Evolutionary conservation across 2,113 vertebrate genomes (phyloP).

Genomic region (Pseudopipra pipra): DNA sequence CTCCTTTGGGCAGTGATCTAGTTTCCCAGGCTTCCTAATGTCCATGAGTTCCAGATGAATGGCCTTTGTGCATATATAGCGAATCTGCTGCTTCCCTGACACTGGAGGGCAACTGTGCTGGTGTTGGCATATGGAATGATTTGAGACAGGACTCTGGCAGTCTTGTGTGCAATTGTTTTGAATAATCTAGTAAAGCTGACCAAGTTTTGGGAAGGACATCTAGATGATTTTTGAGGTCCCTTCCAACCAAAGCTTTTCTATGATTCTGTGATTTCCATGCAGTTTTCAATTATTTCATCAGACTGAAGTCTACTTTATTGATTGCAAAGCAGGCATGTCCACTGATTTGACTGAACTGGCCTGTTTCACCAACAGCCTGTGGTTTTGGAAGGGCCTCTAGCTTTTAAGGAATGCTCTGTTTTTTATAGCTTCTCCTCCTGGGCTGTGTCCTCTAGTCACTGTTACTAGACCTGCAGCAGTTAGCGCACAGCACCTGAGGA

Average conservation of each 20-base stretch:
- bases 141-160: not conserved
- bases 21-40: not conserved
- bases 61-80: not conserved
- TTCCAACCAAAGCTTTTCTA: not conserved
- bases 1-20: not conserved
- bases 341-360: not conserved
- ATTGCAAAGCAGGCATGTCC: not conserved
- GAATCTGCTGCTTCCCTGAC: not conserved
- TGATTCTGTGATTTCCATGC: not conserved
- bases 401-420: not conserved
- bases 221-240: not conserved
- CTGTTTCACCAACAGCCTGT: not conserved
- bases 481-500: accelerated
- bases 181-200: not conserved
- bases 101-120: not conserved
- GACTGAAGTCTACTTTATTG: not conserved
- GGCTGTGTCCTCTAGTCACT: not conserved
- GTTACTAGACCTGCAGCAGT: not conserved
- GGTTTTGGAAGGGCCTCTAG: not conserved
- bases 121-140: not conserved
- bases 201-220: not conserved
- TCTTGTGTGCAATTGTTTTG: not conserved
- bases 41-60: not conserved
- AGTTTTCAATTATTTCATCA: not conserved
- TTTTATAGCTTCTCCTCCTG: not conserved